Base-by-base conservation (phyloP, 2,797 vertebrate genomes). In the Danio aesculapii region DNA sequence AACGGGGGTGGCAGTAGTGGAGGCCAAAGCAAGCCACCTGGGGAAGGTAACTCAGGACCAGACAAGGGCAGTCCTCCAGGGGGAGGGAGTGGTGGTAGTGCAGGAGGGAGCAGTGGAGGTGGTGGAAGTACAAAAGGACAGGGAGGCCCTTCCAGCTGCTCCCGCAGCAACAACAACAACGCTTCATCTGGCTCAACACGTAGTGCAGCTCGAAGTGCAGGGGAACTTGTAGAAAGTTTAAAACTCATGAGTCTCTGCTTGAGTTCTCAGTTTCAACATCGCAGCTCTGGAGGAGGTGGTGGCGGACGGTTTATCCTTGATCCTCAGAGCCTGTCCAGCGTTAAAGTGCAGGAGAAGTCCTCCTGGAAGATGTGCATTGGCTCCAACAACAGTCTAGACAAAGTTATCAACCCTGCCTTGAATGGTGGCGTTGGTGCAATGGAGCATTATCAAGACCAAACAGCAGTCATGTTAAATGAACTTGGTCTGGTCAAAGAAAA, bases 191-290 rank as follows among this genome's bases (percentile, higher is more conserved):
- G 94, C 21, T 93, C 92, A 47, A 93, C 91, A 0, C 93, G 93
- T 74, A 92, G 92, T 0, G 91, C 94, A 0, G 85, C 94, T 16
- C 92, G 93, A 78, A 89, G 94, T 16, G 88, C 94, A 0, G 97
- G 95, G 4, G 97, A 97, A 89, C 94, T 98, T 79, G 95, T 98
- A 49, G 96, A 98, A 91, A 97, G 97, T 86, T 94, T 98, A 76
- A 97, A 97, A 90, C 92, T 99, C 53, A 95, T 99, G 96, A 95
- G 96, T 81, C 93, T 99, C 52, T 99, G 97, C 84, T 92, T 99
- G 11, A 95, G 96, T 86, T 96, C 97, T 0, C 96, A 96, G 90
- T 93, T 98, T 78, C 96, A 96, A 86, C 90, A 92, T 1, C 91
- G 89, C 84, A 89, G 1, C 72, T 93, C 79, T 83, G 91, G 0